Percentiles rank a stretch among this genome's conserved stretches.
phyloP scores from a whole-genome alignment of 2,888 invertebrate genomes.

The Tryphoninae sp. region DNA sequence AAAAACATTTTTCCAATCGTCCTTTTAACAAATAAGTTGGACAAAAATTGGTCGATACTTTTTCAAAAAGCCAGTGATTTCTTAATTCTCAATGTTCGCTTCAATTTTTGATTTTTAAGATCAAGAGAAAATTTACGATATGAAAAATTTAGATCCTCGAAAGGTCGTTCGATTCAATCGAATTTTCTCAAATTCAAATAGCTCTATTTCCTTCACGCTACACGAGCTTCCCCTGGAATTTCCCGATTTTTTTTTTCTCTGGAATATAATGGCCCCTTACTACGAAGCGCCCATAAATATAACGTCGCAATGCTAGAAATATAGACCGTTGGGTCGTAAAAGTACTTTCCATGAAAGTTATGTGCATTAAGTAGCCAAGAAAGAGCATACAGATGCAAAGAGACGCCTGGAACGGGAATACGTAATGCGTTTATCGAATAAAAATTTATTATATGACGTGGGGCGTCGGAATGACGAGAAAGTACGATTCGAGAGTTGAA shows the following conservation, averaged over 20 bases:
- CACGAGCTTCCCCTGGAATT: neutral
- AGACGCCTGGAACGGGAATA: neutral
- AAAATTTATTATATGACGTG: slow-evolving; percentile 23
- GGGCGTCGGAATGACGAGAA: slow-evolving; percentile 15
- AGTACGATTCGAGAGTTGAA: neutral
- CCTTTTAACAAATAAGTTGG: too few species aligned
- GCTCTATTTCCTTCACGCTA: neutral
- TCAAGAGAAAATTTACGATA: neutral
- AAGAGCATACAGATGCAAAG: neutral
- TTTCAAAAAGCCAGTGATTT: too few species aligned
- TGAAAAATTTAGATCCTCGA: neutral
- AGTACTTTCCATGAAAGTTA: neutral
- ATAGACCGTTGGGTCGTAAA: neutral
- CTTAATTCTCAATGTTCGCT: too few species aligned
- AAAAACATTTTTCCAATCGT: too few species aligned
- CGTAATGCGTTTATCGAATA: slow-evolving; percentile 10
- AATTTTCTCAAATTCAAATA: neutral
- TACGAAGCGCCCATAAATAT: neutral
- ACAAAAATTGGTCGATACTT: too few species aligned
- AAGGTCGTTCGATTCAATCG: neutral
- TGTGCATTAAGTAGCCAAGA: neutral
- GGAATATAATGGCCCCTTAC: neutral
- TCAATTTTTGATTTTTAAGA: too few species aligned
- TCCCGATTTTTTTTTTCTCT: neutral
- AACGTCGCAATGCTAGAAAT: neutral